Percentiles rank a stretch among this genome's conserved stretches.
Evolutionary conservation across 2,888 invertebrate genomes (phyloP).

Genomic region (Lycophotia porphyrea): DNA sequence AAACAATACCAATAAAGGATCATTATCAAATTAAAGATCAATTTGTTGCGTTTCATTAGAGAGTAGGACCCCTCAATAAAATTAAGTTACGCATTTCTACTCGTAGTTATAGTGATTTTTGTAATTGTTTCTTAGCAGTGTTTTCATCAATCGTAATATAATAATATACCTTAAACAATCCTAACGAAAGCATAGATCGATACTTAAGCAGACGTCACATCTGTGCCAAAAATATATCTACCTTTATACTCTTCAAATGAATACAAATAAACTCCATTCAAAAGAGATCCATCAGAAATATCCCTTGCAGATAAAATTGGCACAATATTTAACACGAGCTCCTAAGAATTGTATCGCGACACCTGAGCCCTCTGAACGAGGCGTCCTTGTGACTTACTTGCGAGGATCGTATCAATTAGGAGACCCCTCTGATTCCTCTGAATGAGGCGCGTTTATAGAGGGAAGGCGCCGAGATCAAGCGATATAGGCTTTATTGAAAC

Average conservation of each 20-base stretch:
- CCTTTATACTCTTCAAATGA: conserved; percentile 13
- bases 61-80: not conserved
- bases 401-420: conserved; percentile 65
- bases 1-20: not conserved
- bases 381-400: conserved; percentile 24
- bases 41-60: not conserved
- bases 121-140: not conserved
- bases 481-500: conserved; percentile 20
- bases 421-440: conserved; percentile 51
- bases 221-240: conserved; percentile 21
- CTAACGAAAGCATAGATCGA: not conserved
- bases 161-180: not conserved
- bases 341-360: conserved; percentile 47
- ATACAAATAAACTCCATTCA: conserved; percentile 45
- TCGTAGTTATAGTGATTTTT: no score
- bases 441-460: conserved; percentile 32
- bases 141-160: not conserved
- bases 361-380: conserved; percentile 57
- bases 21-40: not conserved
- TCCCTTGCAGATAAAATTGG: conserved; percentile 39
- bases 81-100: not conserved
- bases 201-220: conserved; percentile 8
- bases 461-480: conserved; percentile 23
- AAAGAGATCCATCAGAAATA: conserved; percentile 13
- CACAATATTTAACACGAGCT: conserved; percentile 50